Base-by-base conservation (phyloP, 2,113 vertebrate species). In the Rhineura floridana region DNA sequence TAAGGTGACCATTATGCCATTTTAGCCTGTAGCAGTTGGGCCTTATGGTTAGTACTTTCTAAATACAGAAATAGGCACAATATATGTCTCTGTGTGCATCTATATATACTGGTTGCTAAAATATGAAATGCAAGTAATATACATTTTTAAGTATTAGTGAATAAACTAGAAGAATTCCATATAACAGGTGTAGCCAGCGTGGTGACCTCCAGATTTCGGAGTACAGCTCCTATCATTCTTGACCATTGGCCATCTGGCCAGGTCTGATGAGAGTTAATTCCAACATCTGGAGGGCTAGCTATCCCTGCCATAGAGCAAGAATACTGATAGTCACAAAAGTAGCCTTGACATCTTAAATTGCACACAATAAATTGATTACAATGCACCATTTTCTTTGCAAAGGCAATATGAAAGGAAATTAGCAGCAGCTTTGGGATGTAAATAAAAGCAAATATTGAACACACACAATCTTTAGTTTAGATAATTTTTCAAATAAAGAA, bases 401-500 rank as follows among this genome's bases (percentile, higher is more conserved):
- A 94, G 92, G 75, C 28, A 81, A 83, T 52, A 85, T 65, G 21
- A 92, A 78, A 89, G 33, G 42, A 93, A 93, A 92, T 63, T 48
- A 89, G 39, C 5, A 44, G 83, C 90, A 92, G 81, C 25, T 93
- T 91, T 86, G 80, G 83, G 82, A 90, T 48, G 85, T 89, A 94
- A 95, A 90, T 86, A 90, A 90, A 86, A 92, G 52, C 70, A 67
- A 91, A 89, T 90, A 86, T 85, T 81, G 87, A 90, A 89, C 72
- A 3, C 15, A 91, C 11, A 63, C 33, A 82, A 88, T 77, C 62
- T 77, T 21, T 89, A 80, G 8, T 59, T 91, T 85, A 77, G 62
- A 79, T 76, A 85, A 72, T 55, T 90, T 93, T 92, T 89, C 84
- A 84, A 70, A 81, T 46, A 89, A 90, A 86, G 62, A 91, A 79